phyloP scores from a whole-genome alignment of 2,113 vertebrate genomes.

The Hassar affinis region DNA sequence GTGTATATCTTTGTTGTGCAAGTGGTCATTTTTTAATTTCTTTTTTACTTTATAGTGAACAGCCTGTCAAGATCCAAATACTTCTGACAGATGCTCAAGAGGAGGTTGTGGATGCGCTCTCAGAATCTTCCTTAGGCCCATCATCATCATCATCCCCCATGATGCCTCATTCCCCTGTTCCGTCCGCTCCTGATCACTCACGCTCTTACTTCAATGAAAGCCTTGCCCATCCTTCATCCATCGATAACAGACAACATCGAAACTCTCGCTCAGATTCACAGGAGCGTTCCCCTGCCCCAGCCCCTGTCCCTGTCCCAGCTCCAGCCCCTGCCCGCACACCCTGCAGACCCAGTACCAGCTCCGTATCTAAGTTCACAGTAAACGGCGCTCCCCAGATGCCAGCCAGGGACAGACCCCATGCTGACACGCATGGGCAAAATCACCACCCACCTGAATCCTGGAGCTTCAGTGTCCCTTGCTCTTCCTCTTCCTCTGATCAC shows the following conservation, averaged over 20 bases:
- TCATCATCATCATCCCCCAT: constrained; percentile 76
- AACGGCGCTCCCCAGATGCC: neutral
- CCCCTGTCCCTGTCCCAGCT: too few relatives aligned
- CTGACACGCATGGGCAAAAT: neutral
- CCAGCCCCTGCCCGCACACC: neutral
- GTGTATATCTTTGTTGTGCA: neutral
- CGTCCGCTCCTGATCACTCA: constrained; percentile 59
- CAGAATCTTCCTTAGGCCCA: constrained; percentile 62
- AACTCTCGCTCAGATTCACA: neutral
- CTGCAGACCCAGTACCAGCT: constrained; percentile 2
- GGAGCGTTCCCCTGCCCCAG: too few relatives aligned
- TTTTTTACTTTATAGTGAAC: constrained; percentile 77
- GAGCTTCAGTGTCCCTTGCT: neutral
- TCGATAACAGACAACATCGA: constrained; percentile 5
- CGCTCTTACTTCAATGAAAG: constrained; percentile 25
- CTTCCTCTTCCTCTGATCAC: constrained; percentile 14
- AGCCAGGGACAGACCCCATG: neutral
- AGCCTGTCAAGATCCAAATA: constrained; percentile 90
- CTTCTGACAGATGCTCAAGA: constrained; percentile 79
- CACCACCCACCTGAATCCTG: constrained; percentile 1
- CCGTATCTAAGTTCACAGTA: neutral
- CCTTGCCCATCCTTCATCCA: neutral
- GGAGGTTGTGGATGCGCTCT: constrained; percentile 71
- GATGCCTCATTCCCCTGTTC: constrained; percentile 71
- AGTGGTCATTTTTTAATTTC: constrained; percentile 7